Conservation (phyloP, 2,797 vertebrate species). For the Nannoperca australis region DNA sequence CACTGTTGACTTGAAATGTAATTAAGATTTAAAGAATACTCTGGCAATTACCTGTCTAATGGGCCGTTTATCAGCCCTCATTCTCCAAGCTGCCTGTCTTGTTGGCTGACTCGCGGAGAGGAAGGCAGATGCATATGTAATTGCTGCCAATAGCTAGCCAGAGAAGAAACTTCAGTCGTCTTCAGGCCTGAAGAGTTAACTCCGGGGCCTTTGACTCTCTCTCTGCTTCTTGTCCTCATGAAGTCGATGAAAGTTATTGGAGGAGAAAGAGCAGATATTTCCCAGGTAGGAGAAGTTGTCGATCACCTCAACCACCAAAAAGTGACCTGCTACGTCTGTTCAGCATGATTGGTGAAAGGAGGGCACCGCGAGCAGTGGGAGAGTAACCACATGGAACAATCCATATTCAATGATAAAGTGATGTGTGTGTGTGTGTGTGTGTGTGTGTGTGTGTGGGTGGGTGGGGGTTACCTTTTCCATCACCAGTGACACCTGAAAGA, state of each 20-base stretch:
- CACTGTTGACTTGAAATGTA: slow-evolving; percentile 83
- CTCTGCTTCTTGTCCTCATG: neutral
- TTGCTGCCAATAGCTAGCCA: slow-evolving; percentile 54
- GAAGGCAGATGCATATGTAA: slow-evolving; percentile 68
- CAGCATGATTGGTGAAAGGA: slow-evolving; percentile 57
- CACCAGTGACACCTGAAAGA: slow-evolving; percentile 81
- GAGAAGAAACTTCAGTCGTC: slow-evolving; percentile 24
- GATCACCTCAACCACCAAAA: slow-evolving; percentile 34
- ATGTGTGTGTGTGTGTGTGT: slow-evolving; percentile 19
- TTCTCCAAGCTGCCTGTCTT: slow-evolving; percentile 80
- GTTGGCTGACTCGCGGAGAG: slow-evolving; percentile 68
- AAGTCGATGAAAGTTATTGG: slow-evolving; percentile 40
- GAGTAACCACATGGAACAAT: slow-evolving; percentile 69
- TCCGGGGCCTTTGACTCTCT: slow-evolving; percentile 1
- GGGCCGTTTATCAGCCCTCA: slow-evolving; percentile 81
- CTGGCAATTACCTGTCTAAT: slow-evolving; percentile 86
- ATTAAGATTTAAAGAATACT: slow-evolving; percentile 88
- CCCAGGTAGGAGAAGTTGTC: slow-evolving; percentile 36
- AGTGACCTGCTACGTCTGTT: slow-evolving; percentile 54
- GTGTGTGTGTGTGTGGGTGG: no score
- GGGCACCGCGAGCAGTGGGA: slow-evolving; percentile 50
- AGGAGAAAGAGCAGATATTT: slow-evolving; percentile 43
- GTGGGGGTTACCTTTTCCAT: slow-evolving; percentile 61
- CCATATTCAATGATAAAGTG: slow-evolving; percentile 74
- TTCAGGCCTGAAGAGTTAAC: neutral